phyloP scores from a whole-genome alignment of 2,888 invertebrate genomes.

The Acronicta aceris region DNA sequence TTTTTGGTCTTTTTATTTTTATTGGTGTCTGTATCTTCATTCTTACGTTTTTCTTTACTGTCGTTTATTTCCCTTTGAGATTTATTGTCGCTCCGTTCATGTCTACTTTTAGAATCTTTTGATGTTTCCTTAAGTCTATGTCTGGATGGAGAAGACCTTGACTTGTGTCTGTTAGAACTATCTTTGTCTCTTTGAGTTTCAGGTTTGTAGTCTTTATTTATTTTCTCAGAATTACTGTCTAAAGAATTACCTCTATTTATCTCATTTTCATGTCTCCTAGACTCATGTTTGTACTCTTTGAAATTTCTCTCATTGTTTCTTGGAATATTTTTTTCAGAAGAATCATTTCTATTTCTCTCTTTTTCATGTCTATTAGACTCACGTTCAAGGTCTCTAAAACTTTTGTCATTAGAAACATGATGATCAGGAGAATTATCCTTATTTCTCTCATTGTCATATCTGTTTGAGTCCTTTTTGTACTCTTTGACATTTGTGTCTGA shows the following conservation, averaged over 20 bases:
- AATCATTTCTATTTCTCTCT: slow-evolving; percentile 31
- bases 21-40: slow-evolving; percentile 27
- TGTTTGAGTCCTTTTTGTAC: slow-evolving; percentile 27
- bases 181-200: slow-evolving; percentile 27
- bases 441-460: slow-evolving; percentile 30
- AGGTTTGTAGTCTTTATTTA: slow-evolving; percentile 25
- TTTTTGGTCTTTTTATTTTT: slow-evolving; percentile 39
- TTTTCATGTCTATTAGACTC: slow-evolving; percentile 35
- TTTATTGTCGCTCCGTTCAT: slow-evolving; percentile 22
- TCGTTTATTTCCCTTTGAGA: slow-evolving; percentile 28
- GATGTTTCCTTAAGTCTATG: slow-evolving; percentile 35
- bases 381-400: slow-evolving; percentile 25
- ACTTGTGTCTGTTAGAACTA: slow-evolving; percentile 28
- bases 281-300: slow-evolving; percentile 31
- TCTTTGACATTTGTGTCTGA: slow-evolving; percentile 28
- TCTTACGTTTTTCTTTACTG: slow-evolving; percentile 44
- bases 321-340: slow-evolving; percentile 35
- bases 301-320: slow-evolving; percentile 29
- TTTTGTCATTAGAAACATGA: slow-evolving; percentile 27
- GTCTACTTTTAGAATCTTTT: slow-evolving; percentile 33
- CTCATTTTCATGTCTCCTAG: slow-evolving; percentile 35
- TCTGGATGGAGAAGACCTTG: slow-evolving; percentile 37
- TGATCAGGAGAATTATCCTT: slow-evolving; percentile 25
- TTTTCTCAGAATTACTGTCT: slow-evolving; percentile 33
- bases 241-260: slow-evolving; percentile 22